Evolutionary conservation across 2,797 vertebrate species (phyloP), one percentile per base, ranked within the genome.

Genomic region (Harpagifer antarcticus): DNA sequence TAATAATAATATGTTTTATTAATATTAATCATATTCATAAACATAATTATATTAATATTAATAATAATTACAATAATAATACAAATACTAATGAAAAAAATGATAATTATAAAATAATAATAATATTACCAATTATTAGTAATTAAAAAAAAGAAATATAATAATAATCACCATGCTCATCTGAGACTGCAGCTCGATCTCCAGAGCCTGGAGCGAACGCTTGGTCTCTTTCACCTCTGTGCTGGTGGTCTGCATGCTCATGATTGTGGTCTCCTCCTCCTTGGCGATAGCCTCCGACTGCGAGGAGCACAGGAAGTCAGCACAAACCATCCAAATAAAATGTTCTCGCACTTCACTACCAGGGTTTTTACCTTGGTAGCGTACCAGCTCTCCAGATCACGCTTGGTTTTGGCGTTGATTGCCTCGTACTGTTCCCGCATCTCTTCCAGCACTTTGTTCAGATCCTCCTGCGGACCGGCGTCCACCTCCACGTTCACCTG

Each of bases 401-500:
- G 89, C 37, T 88, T 92, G 89, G 91, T 96, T 93, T 97, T 97
- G 48, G 93, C 87, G 0, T 93, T 89, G 16, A 95, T 63, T n/a
- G 23, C 64, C 86, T 97, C 96, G 1, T 97, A 97, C 81, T 96
- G 92, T 14, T 95, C 94, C 0, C 97, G 88, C 91, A 97, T 93
- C 1, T 96, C 95, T 0, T 93, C 82, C 81, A 97, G 78, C 63
- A 95, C 68, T 66, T 91, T 93, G 31, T 78, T 93, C 20, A 98
- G 93, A 88, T 97, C 95, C 1, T 84, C 23, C 0, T 94, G 94
- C 0, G 95, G 94, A 1, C 92, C 91, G 0, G 96, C 93, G 0
- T 97, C 95, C 92, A 97, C 95, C 90, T 97, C 96, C 88, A 98
- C 96, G 0, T 93, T 95, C 83, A 98, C 94, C 15, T 95, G 94